Conservation (phyloP, 2,797 vertebrate species). For the Dicrostonyx torquatus region DNA sequence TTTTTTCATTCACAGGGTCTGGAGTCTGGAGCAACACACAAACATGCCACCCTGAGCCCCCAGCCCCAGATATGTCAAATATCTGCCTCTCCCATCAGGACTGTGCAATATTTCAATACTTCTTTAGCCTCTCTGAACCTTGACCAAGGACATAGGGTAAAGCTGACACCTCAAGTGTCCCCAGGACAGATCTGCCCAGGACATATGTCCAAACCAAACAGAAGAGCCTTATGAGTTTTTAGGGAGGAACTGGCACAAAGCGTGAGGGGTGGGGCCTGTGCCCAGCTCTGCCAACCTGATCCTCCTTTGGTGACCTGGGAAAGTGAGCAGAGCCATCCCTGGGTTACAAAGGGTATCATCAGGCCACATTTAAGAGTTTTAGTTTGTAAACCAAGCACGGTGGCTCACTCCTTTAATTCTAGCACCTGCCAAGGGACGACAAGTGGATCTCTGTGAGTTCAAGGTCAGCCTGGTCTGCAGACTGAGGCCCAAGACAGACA, state of each 20-base stretch:
- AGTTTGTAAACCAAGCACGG: neutral
- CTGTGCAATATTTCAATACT: neutral
- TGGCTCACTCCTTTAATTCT: neutral
- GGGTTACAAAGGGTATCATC: neutral
- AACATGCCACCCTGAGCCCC: neutral
- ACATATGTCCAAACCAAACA: neutral
- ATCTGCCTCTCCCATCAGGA: neutral
- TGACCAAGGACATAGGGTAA: neutral
- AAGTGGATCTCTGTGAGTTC: neutral
- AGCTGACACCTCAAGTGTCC: neutral
- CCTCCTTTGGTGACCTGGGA: constrained; percentile 31
- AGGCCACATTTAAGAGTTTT: neutral
- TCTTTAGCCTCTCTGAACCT: neutral
- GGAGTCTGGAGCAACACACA: no score
- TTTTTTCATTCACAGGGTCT: neutral
- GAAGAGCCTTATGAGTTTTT: neutral
- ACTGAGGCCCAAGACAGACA: neutral
- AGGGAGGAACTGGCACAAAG: neutral
- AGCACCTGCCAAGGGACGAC: neutral
- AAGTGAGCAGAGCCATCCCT: neutral
- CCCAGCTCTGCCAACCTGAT: neutral
- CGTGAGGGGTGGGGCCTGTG: neutral
- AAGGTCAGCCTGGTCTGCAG: neutral
- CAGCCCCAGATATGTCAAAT: neutral
- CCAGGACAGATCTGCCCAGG: neutral